Evolutionary conservation across 2,797 vertebrate species (phyloP), one percentile per base, ranked within the genome.

Genomic region (Diplodus sargus): DNA sequence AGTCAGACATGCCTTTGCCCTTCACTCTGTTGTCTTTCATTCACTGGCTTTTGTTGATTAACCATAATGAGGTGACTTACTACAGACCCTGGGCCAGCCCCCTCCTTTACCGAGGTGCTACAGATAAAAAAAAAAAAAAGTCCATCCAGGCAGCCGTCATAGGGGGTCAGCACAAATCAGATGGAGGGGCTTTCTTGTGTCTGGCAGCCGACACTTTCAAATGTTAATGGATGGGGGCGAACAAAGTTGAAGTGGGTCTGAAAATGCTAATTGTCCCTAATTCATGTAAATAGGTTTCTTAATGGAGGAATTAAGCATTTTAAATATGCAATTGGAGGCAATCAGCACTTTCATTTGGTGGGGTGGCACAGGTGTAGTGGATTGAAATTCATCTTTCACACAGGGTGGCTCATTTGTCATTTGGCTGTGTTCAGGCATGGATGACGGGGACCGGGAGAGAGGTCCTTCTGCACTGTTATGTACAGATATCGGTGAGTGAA

Each of bases 141-240:
- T 90, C 87, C 88, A 87, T 88, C 84, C 87, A 85, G 85, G 87
- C 88, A 84, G 85, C 89, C 91, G 30, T 92, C 82, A 83, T 83
- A 87, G 86, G 83, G 88, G 94, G 93, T 95, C 94, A 95, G 91
- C 73, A 74, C 83, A 93, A 96, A 96, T 96, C 95, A 95, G 95
- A 96, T 94, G 92, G 94, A 85, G 80, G 91, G 85, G 91, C 91
- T 93, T 96, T 95, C 95, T 96, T 94, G 91, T 91, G 92, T 96
- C 96, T 96, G 95, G 94, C 96, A 96, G 95, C 94, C 95, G 93
- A 96, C 95, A 97, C 95, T 97, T 97, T 96, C 94, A 96, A 97
- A 96, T 94, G 95, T 95, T 96, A 97, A 97, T 96, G 95, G 96
- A 93, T 91, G 88, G 88, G 94, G 93, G 91, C 91, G 95, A 95